Evolutionary conservation across 2,113 vertebrate species (phyloP), one percentile per base, ranked within the genome.

Genomic region (Crotalus horridus): DNA sequence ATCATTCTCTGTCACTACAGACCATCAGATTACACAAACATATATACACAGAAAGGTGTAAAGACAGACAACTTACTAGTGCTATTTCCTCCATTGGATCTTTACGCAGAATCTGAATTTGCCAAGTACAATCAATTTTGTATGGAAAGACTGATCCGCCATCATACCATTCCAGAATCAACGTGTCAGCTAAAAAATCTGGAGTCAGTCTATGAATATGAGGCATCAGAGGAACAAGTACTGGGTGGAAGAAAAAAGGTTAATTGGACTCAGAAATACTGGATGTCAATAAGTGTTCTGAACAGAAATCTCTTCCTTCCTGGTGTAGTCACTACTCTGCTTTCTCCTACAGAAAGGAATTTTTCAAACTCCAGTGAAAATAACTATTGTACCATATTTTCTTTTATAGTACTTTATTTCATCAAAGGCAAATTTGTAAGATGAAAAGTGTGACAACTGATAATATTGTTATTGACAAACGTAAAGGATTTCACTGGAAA

Each of bases 101-200:
- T 93, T 96, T 98, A 88, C 91, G 96, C 1, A 98, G 96, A 93
- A 98, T 51, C 92, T 97, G 94, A 92, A 98, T 96, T 92, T 98
- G 96, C 97, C 98, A 98, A 81, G 93, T 90, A 24, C 96, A 94
- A 86, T 94, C 88, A 88, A 97, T 90, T 59, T 94, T 94, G 1
- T 86, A 86, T 1, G 96, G 95, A 29, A 97, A 96, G 24, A 33
- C 1, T 0, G 96, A 97, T 8, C 96, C 97, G 1, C 88, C 96
- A 94, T 97, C 97, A 13, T 89, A 96, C 98, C 98, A 98, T 69
- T 96, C 94, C 26, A 98, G 85, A 91, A 93, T 59, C 53, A 98
- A 91, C 0, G 94, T 94, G 33, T 96, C 96, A n/a, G 97, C 95
- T 89, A 95, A 51, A 94, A 97, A 97, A 87, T 98, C 95, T 91